These are phyloP conservation scores for Sinella curviseta DNA, from an alignment of 1,140 invertebrate genomes.

Conservation along the genomic window DNA sequence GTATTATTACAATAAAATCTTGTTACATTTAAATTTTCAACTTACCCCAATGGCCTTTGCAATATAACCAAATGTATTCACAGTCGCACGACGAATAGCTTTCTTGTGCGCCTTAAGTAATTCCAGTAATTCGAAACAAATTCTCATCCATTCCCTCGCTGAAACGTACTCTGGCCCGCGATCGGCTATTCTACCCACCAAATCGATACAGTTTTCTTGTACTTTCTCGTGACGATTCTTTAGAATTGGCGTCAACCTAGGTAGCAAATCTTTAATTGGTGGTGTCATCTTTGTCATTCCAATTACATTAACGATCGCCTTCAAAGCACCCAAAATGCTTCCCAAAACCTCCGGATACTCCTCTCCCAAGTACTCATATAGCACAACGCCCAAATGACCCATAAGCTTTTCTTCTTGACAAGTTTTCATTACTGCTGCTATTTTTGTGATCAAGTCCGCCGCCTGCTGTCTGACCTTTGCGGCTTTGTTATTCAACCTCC, in stretches of 20 bases:
- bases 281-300: slow-evolving; percentile 99
- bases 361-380: slow-evolving; percentile 99
- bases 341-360: slow-evolving; percentile 99
- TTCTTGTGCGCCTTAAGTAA: slow-evolving; percentile 99
- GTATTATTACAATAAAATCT: slow-evolving; percentile 24
- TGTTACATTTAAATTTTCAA: slow-evolving; percentile 29
- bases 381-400: slow-evolving; percentile 98
- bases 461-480: slow-evolving; percentile 99
- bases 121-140: slow-evolving; percentile 98
- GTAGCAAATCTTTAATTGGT: slow-evolving; percentile 97
- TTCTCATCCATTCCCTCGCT: slow-evolving; percentile 99
- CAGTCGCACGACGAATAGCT: slow-evolving; percentile 95
- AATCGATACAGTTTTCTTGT: slow-evolving; percentile 99
- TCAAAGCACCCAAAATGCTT: slow-evolving; percentile 95
- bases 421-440: slow-evolving; percentile 99
- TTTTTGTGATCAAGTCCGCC: slow-evolving; percentile 96
- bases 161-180: slow-evolving; percentile 99
- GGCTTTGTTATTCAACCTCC: slow-evolving; percentile 98
- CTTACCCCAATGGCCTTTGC: slow-evolving; percentile 94
- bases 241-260: slow-evolving; percentile 93
- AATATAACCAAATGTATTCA: slow-evolving; percentile 99
- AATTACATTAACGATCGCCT: slow-evolving; percentile 99
- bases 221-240: slow-evolving; percentile 80
- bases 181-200: slow-evolving; percentile 98
- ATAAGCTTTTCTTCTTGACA: slow-evolving; percentile 99